Conservation (phyloP, 2,113 vertebrate species). For the Carassius carassius region DNA sequence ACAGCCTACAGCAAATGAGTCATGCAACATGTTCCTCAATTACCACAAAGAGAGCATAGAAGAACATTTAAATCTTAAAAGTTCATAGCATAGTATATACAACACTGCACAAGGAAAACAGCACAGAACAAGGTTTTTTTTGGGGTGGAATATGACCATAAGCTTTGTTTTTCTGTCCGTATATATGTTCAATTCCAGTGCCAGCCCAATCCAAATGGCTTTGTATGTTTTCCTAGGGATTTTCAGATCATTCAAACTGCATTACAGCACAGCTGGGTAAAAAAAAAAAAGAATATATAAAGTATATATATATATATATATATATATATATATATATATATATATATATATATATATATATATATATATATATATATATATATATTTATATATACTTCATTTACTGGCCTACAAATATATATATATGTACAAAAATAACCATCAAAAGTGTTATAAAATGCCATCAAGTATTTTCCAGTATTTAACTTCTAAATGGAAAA, state of each 20-base stretch:
- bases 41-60: not conserved
- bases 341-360: not conserved
- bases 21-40: not conserved
- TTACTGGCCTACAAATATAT: not conserved
- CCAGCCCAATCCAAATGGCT: not conserved
- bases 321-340: not conserved
- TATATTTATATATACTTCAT: not conserved
- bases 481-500: not conserved
- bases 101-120: not conserved
- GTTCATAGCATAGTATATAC: not conserved
- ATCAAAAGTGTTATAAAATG: not conserved
- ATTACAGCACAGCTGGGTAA: not conserved
- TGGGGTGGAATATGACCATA: not conserved
- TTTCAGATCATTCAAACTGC: not conserved
- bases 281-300: no score
- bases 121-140: not conserved
- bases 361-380: no score
- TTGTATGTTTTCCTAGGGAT: not conserved
- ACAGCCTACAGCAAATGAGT: slow-evolving; percentile 29
- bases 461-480: not conserved
- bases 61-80: not conserved
- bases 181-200: not conserved
- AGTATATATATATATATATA: no score
- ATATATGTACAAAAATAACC: not conserved
- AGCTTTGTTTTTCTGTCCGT: not conserved